phyloP scores from a whole-genome alignment of 2,888 invertebrate species.

The Leptinotarsa haldemani region DNA sequence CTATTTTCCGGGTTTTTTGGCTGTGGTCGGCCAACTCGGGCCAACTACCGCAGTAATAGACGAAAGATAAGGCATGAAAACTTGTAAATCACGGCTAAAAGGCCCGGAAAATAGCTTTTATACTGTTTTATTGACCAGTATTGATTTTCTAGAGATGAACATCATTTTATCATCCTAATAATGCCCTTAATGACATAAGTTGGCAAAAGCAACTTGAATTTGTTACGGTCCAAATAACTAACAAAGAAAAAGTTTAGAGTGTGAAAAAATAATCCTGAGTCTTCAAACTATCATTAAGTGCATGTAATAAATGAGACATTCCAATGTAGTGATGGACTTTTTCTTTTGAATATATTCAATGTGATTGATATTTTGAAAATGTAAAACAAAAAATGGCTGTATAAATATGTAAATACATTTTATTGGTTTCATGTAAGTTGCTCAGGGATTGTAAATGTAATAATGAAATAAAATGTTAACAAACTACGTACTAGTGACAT shows the following conservation, averaged over 20 bases:
- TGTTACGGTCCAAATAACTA: neutral
- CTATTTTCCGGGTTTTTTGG: too few relatives aligned
- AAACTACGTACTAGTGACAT: constrained; percentile 19
- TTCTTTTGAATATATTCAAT: constrained; percentile 30
- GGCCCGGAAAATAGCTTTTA: too few relatives aligned
- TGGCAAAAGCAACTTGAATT: too few relatives aligned
- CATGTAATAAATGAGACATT: constrained; percentile 2
- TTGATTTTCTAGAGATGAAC: too few relatives aligned
- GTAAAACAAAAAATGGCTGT: constrained; percentile 35
- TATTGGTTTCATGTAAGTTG: constrained; percentile 46
- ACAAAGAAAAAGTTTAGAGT: neutral
- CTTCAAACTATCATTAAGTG: neutral
- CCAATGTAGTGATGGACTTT: neutral
- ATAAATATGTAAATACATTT: constrained; percentile 52
- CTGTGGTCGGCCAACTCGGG: too few relatives aligned
- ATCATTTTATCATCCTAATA: too few relatives aligned
- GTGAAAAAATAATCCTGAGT: neutral
- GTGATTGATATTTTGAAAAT: constrained; percentile 38
- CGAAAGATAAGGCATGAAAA: too few relatives aligned
- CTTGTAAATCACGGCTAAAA: too few relatives aligned
- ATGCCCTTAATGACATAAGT: too few relatives aligned
- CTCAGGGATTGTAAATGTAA: constrained; percentile 53
- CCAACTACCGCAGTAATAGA: too few relatives aligned
- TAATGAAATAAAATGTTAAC: constrained; percentile 47
- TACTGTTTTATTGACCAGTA: too few relatives aligned